phyloP scores from a whole-genome alignment of 1,140 invertebrate species.

The Macrosteles quadrilineatus region DNA sequence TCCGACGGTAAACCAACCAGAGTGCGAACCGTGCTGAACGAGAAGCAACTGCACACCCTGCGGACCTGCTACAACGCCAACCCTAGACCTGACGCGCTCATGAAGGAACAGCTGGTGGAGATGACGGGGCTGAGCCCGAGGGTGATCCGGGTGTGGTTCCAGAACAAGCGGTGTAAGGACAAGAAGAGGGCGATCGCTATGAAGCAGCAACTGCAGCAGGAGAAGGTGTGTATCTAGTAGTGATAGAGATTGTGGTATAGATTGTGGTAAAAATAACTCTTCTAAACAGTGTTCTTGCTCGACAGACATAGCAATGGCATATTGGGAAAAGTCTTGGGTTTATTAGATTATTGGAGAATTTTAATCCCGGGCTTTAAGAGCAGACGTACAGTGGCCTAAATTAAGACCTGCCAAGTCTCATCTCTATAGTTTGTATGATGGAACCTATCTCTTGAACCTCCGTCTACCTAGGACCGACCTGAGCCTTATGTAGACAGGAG shows the following conservation, averaged over 20 bases:
- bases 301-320: too few species aligned
- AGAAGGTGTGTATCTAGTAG: conserved; percentile 75
- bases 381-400: too few species aligned
- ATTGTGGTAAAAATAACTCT: too few species aligned
- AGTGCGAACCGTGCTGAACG: conserved; percentile 96
- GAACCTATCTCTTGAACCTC: too few species aligned
- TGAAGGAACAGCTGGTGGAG: conserved; percentile 99
- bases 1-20: conserved; percentile 93
- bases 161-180: conserved; percentile 99
- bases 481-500: too few species aligned
- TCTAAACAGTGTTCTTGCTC: too few species aligned
- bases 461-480: too few species aligned
- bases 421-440: too few species aligned
- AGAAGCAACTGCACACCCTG: conserved; percentile 97
- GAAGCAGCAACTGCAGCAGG: conserved; percentile 95
- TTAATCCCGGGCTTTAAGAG: too few species aligned
- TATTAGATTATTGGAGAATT: too few species aligned
- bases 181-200: conserved; percentile 97
- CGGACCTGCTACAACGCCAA: conserved; percentile 95
- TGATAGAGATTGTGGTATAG: background rate
- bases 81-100: conserved; percentile 95
- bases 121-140: conserved; percentile 95
- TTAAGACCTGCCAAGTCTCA: too few species aligned
- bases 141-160: conserved; percentile 98
- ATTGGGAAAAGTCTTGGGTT: too few species aligned